Evolutionary conservation across 2,888 invertebrate genomes (phyloP).

Genomic region (Anorthoa munda): DNA sequence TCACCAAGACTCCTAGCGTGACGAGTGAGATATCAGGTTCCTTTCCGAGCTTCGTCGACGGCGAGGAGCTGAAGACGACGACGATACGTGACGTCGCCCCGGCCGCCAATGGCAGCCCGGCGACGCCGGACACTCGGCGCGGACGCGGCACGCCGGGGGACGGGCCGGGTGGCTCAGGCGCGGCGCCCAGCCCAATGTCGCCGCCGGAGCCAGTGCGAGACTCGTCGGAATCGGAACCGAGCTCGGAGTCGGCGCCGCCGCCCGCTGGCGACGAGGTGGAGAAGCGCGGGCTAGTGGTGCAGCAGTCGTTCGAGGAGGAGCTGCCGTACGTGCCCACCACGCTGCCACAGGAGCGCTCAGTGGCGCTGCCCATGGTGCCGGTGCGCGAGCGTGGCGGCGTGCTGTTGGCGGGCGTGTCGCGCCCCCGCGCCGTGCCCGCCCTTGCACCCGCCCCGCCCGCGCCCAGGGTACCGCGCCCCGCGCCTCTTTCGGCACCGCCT

Average conservation of each 20-base stretch:
- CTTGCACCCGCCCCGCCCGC: conserved; percentile 64
- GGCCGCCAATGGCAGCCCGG: conserved; percentile 62
- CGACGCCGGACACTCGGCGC: not conserved
- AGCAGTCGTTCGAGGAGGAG: conserved; percentile 96
- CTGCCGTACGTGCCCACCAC: conserved; percentile 97
- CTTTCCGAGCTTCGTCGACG: conserved; percentile 86
- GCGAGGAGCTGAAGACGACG: conserved; percentile 88
- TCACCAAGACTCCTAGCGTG: conserved; percentile 92
- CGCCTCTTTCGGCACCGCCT: conserved; percentile 75
- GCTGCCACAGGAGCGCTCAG: conserved; percentile 95
- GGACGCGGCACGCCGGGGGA: not conserved
- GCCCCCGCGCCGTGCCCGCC: conserved; percentile 93
- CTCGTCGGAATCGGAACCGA: conserved; percentile 93
- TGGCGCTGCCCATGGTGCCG: conserved; percentile 95
- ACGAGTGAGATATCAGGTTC: conserved; percentile 91
- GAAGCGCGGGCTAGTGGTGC: conserved; percentile 93
- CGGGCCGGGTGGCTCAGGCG: conserved; percentile 19
- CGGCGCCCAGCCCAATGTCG: conserved; percentile 46
- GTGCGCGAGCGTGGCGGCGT: conserved; percentile 89
- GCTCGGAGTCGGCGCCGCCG: conserved; percentile 88
- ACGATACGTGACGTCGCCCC: conserved; percentile 51
- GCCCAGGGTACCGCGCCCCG: conserved; percentile 69
- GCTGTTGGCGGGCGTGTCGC: conserved; percentile 82
- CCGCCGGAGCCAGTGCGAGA: conserved; percentile 73
- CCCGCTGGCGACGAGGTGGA: conserved; percentile 92